Percentiles rank a stretch among this genome's conserved stretches.
Evolutionary conservation across 2,888 invertebrate genomes (phyloP).

Genomic region (Lochmaea capreae): DNA sequence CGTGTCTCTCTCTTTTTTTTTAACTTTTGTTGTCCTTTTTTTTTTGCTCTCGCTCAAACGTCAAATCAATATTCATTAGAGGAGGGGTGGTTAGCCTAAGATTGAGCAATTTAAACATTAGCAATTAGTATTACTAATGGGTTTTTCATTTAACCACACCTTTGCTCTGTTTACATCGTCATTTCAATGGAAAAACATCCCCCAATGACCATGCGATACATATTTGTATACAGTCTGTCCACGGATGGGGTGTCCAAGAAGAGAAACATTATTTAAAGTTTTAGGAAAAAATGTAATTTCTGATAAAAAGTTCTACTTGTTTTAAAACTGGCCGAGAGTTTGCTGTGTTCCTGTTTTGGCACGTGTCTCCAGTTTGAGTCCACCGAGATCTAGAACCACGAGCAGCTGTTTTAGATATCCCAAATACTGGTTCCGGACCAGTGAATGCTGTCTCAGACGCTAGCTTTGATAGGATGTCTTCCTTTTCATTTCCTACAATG

Average conservation of each 20-base stretch:
- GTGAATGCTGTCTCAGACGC: too few species aligned
- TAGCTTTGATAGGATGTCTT: too few species aligned
- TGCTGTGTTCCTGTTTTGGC: too few species aligned
- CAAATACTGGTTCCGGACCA: too few species aligned
- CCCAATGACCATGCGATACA: conserved; percentile 2
- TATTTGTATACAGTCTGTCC: not conserved
- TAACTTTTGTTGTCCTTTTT: conserved; percentile 36
- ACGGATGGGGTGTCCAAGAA: not conserved
- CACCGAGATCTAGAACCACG: too few species aligned
- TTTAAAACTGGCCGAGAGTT: too few species aligned
- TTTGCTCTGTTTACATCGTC: conserved; percentile 6
- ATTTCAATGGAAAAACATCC: not conserved
- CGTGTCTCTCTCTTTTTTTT: conserved; percentile 41
- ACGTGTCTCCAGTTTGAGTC: too few species aligned
- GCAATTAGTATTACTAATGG: conserved; percentile 29
- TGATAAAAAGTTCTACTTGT: too few species aligned
- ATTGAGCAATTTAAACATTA: conserved; percentile 31
- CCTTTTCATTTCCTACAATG: too few species aligned
- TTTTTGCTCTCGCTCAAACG: conserved; percentile 24
- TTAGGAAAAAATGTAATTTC: too few species aligned
- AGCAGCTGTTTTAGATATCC: too few species aligned
- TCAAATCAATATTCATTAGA: conserved; percentile 49
- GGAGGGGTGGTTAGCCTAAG: conserved; percentile 34
- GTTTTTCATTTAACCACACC: conserved; percentile 46
- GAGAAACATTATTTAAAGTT: not conserved